Base-by-base conservation (phyloP, 2,797 vertebrate species). In the Phataginus tricuspis region DNA sequence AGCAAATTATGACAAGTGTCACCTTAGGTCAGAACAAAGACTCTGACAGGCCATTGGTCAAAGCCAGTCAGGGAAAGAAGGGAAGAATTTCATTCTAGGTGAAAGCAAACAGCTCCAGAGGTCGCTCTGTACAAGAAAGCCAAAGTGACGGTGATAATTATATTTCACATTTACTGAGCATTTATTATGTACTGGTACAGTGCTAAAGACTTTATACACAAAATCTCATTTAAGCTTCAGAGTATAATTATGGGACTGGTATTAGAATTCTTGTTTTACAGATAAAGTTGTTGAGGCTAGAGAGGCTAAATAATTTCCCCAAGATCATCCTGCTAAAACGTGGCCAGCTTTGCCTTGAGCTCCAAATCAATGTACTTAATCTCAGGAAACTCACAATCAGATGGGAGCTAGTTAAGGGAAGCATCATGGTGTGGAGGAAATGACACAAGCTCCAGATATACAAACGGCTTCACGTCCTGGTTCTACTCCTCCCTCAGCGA, bases 21-120 rank as follows among this genome's bases (percentile, higher is more conserved):
- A 69, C n/a, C 27, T 77, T 55, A 87, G 23, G 34, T 84, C 68
- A 92, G 51, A 92, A 55, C 59, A 85, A 91, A 96, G 69, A 45
- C 10, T 90, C 39, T 71, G 72, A 86, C 0, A 55, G 69, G 66
- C 34, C 27, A 51, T 31, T 23, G 14, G n/a, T 45, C 55, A 80
- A 90, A 86, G 51, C 31, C 31, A 64, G 71, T 12, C 57, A 92
- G 29, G 19, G 55, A 90, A 93, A 64, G 23, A 92, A 66, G 31
- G 63, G 61, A 51, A 69, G 4, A 77, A 25, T 74, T 66, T 49
- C 51, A 55, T 57, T 94, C 29, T 61, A 49, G 6, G 18, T 69
- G 25, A 92, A 61, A 77, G n/a, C 39, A 72, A 96, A 91, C 1
- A 88, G n/a, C 34, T 16, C 19, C 88, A 19, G 51, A 59, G 49